Evolutionary conservation across 2,113 vertebrate species (phyloP).

Genomic region (Rattus norvegicus): DNA sequence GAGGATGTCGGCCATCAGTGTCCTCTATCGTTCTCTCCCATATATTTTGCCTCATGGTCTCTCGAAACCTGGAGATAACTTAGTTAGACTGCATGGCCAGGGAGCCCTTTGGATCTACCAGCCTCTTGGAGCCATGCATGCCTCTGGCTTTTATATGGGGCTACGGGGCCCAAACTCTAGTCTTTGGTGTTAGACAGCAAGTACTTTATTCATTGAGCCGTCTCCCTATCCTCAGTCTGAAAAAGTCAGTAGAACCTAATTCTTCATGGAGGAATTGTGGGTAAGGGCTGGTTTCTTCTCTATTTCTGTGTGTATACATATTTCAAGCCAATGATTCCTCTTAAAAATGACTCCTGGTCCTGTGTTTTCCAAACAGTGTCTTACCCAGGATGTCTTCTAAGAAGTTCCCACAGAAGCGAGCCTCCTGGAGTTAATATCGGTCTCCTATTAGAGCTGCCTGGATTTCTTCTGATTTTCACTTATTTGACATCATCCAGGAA

Average conservation of each 20-base stretch:
- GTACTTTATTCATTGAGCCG: not conserved
- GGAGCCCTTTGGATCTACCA: not conserved
- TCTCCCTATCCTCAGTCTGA: not conserved
- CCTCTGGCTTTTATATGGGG: not conserved
- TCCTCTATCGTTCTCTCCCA: not conserved
- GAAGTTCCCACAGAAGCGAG: not conserved
- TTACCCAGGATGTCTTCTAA: not conserved
- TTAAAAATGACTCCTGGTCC: slow-evolving; percentile 20
- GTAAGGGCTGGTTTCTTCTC: slow-evolving; percentile 33
- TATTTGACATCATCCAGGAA: not conserved
- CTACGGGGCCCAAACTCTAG: not conserved
- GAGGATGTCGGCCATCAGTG: not conserved
- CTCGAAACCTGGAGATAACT: not conserved
- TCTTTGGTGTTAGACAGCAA: not conserved
- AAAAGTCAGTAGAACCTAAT: slow-evolving; percentile 11
- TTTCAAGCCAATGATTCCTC: not conserved
- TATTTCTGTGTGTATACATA: not conserved
- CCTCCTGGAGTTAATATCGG: not conserved
- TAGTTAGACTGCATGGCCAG: not conserved
- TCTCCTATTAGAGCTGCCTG: not conserved
- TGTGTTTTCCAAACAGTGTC: slow-evolving; percentile 11
- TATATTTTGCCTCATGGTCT: not conserved
- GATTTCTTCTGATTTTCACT: slow-evolving; percentile 31
- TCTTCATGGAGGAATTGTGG: not conserved
- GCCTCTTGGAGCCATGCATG: not conserved